Percentiles rank a stretch among this genome's conserved stretches.
These are phyloP conservation scores for Campylorhamphus procurvoides DNA, from an alignment of 2,113 vertebrate species.

Conservation along the genomic window DNA sequence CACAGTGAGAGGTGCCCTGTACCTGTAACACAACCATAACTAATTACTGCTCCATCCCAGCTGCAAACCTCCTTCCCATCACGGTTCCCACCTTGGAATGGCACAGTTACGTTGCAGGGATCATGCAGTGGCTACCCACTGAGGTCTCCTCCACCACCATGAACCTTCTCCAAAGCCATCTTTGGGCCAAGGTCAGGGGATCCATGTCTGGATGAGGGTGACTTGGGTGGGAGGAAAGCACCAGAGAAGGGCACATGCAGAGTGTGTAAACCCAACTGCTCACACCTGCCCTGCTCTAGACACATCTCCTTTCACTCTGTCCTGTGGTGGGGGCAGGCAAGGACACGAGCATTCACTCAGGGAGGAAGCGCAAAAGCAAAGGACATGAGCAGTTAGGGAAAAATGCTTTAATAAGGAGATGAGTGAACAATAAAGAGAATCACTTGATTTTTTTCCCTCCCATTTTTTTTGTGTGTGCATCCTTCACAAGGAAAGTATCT, in stretches of 20 bases:
- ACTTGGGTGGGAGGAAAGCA: background rate
- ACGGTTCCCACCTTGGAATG: accelerated
- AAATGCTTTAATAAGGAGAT: conserved; percentile 20
- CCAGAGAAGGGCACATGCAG: background rate
- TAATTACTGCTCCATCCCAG: background rate
- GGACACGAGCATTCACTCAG: background rate
- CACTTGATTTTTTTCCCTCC: background rate
- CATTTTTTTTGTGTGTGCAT: accelerated
- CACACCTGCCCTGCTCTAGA: background rate
- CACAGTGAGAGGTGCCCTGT: background rate
- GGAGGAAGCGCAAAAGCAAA: background rate
- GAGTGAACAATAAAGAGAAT: background rate
- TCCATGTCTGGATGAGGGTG: background rate
- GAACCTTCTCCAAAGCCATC: background rate
- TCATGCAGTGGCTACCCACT: background rate
- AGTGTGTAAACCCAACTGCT: background rate
- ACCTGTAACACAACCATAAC: background rate
- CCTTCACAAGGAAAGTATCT: background rate
- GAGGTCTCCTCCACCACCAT: background rate
- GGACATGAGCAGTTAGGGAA: background rate
- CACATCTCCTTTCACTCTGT: background rate
- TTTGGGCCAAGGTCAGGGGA: background rate
- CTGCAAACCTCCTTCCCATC: background rate
- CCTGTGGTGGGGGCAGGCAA: background rate
- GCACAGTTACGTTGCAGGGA: background rate